Percentiles rank a stretch among this genome's conserved stretches.
phyloP scores from a whole-genome alignment of 2,888 invertebrate species.

The Orthonychiurus folsomi region DNA sequence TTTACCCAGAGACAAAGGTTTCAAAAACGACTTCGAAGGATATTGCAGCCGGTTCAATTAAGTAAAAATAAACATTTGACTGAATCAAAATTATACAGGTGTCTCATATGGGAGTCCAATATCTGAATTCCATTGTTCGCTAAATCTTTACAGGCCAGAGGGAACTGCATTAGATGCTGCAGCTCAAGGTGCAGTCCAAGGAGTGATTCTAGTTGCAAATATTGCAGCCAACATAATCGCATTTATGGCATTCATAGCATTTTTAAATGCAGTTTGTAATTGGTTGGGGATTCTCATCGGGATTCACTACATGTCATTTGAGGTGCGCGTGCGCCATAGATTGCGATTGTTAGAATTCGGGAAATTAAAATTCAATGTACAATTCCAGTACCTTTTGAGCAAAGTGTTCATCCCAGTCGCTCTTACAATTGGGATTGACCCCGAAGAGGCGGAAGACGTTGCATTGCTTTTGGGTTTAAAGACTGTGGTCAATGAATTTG shows the following conservation, averaged over 20 bases:
- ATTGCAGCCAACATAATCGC: conserved; percentile 78
- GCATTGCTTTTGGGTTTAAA: conserved; percentile 80
- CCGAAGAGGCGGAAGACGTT: conserved; percentile 61
- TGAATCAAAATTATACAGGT: background rate
- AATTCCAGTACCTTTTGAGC: conserved; percentile 67
- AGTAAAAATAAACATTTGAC: conserved; percentile 51
- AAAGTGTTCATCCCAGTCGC: conserved; percentile 85
- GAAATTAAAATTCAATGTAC: too few species aligned
- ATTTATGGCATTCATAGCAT: conserved; percentile 61
- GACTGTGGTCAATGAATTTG: conserved; percentile 84
- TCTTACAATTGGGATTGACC: conserved; percentile 66
- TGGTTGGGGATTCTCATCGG: conserved; percentile 78
- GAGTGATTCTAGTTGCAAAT: conserved; percentile 69
- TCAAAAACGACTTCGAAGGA: conserved; percentile 67
- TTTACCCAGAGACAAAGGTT: conserved; percentile 82
- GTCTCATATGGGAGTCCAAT: background rate
- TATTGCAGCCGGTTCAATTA: conserved; percentile 48
- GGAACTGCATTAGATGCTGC: conserved; percentile 82
- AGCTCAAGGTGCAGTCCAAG: conserved; percentile 74
- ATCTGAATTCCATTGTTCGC: too few species aligned
- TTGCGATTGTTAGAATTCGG: too few species aligned
- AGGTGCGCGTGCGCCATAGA: conserved; percentile 46
- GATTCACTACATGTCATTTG: conserved; percentile 48
- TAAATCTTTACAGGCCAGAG: conserved; percentile 67
- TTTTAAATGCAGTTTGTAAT: conserved; percentile 67